A percentile compares a stretch with the other conserved stretches of the same genome.
Evolutionary conservation across 1,140 invertebrate genomes (phyloP).

Genomic region (Teleogryllus occipitalis): DNA sequence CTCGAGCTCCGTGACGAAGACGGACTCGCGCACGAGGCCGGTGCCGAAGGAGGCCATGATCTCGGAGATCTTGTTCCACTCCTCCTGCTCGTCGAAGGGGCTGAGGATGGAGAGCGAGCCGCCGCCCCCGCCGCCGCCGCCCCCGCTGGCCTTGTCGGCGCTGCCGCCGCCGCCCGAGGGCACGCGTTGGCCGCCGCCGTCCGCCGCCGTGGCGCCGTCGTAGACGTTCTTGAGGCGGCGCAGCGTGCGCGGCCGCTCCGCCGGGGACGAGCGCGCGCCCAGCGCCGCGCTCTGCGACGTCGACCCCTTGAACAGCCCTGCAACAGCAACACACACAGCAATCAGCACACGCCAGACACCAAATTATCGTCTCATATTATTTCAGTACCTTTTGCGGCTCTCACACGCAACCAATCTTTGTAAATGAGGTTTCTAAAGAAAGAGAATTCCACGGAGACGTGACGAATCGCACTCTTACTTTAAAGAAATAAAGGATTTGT

Average conservation of each 20-base stretch:
- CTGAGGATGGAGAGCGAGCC: constrained; percentile 49
- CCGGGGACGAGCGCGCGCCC: constrained; percentile 44
- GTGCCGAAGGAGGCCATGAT: constrained; percentile 88
- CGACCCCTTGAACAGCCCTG: constrained; percentile 69
- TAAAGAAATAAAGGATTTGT: too few species aligned
- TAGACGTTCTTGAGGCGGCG: constrained; percentile 53
- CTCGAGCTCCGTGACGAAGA: constrained; percentile 74
- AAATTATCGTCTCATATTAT: too few species aligned
- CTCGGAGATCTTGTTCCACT: constrained; percentile 91
- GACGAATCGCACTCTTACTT: too few species aligned
- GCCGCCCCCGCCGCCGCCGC: constrained; percentile 29
- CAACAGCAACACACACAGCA: constrained; percentile 24
- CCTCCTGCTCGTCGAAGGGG: constrained; percentile 84
- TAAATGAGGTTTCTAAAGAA: too few species aligned
- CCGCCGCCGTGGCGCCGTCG: constrained; percentile 26
- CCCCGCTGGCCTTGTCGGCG: constrained; percentile 6
- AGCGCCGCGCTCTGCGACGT: constrained; percentile 44
- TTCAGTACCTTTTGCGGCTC: too few species aligned
- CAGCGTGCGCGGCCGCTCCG: constrained; percentile 64
- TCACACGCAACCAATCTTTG: too few species aligned
- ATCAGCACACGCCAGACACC: too few species aligned
- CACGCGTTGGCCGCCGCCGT: constrained; percentile 31
- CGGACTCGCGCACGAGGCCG: constrained; percentile 65
- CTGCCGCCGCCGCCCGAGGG: constrained; percentile 19
- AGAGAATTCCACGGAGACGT: too few species aligned